Conservation (phyloP, 2,113 vertebrate species). For the Laterallus jamaicensis region DNA sequence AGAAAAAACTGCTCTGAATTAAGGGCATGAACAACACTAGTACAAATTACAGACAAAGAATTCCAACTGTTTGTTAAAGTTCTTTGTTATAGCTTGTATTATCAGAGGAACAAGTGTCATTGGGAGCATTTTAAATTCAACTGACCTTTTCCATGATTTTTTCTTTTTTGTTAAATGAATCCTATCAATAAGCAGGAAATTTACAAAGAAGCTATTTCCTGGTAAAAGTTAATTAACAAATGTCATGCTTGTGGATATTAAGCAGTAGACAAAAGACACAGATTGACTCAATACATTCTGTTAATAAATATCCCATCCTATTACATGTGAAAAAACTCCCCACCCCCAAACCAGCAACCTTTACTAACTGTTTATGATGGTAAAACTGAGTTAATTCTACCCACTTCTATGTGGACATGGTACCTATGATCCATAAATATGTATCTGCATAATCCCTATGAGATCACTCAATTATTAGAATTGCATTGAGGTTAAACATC, state of each 20-base stretch:
- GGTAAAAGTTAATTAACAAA: not conserved
- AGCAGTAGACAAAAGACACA: not conserved
- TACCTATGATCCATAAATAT: not conserved
- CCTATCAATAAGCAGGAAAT: not conserved
- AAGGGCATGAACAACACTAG: not conserved
- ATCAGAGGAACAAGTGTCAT: not conserved
- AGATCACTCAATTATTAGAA: not conserved
- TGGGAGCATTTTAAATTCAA: not conserved
- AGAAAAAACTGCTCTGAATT: not conserved
- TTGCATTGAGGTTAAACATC: not conserved
- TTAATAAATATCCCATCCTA: not conserved
- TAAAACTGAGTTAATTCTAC: not conserved
- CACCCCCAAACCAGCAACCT: not conserved
- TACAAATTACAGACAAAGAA: not conserved
- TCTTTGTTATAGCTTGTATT: not conserved
- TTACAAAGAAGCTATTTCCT: not conserved
- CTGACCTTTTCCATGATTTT: not conserved
- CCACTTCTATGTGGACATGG: rapidly evolving
- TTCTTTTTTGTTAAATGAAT: not conserved
- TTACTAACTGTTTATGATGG: not conserved
- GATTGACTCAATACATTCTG: not conserved
- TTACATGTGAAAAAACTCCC: not conserved
- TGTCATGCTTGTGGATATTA: not conserved
- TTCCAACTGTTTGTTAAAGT: not conserved
- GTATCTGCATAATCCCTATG: not conserved